These are phyloP conservation scores for Amblyteles armatorius DNA, from an alignment of 2,888 invertebrate species.

Conservation along the genomic window DNA sequence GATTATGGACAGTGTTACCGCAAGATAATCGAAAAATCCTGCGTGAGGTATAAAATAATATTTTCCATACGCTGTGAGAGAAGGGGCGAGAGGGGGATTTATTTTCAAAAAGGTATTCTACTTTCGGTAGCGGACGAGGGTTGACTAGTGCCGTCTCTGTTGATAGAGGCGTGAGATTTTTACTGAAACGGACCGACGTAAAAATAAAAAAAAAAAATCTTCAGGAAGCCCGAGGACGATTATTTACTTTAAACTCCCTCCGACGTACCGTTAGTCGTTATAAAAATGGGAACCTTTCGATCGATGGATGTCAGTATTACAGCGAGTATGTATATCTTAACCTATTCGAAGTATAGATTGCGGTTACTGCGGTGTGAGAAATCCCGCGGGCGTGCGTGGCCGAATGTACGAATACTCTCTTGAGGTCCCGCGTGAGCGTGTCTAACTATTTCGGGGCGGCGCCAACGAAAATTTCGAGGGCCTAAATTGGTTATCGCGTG, in stretches of 20 bases:
- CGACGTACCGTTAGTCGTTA: not conserved
- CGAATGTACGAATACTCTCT: conserved; percentile 69
- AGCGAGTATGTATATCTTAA: conserved; percentile 11
- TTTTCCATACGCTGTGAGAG: not conserved
- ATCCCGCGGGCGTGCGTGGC: conserved; percentile 59
- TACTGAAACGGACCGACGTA: conserved; percentile 35
- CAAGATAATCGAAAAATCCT: conserved; percentile 11
- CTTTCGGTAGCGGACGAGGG: not conserved
- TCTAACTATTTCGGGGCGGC: conserved; percentile 81
- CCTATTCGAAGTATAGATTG: conserved; percentile 8
- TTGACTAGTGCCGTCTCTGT: not conserved
- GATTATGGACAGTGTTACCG: not conserved
- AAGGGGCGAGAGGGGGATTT: conserved; percentile 11
- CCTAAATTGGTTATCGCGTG: conserved; percentile 83
- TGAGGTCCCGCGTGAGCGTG: conserved; percentile 63
- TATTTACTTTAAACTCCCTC: not conserved
- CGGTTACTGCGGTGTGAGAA: conserved; percentile 53
- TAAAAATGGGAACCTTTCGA: not conserved
- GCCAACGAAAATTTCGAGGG: conserved; percentile 81
- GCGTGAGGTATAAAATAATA: conserved; percentile 27
- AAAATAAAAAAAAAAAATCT: conserved; percentile 31
- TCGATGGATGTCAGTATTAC: not conserved
- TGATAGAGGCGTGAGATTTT: conserved; percentile 45
- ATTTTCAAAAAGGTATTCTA: conserved; percentile 19
- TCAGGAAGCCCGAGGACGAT: not conserved